Evolutionary conservation across 1,140 invertebrate species (phyloP).

Genomic region (Colletes latitarsis): DNA sequence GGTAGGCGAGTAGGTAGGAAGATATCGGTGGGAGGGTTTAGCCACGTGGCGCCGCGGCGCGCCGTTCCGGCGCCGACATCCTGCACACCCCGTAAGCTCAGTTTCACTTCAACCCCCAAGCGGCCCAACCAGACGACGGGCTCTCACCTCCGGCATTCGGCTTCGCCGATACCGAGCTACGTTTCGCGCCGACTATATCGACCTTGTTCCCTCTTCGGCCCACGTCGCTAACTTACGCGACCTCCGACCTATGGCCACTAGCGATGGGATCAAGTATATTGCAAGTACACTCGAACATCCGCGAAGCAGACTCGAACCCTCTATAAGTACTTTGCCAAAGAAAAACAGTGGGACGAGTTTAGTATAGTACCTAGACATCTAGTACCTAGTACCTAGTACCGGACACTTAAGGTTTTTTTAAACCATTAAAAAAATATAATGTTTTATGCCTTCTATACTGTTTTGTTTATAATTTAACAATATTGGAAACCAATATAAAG

Average conservation of each 20-base stretch:
- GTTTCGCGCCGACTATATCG: slow-evolving; percentile 44
- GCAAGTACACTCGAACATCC: too few relatives aligned
- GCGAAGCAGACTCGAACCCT: too few relatives aligned
- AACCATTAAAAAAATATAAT: too few relatives aligned
- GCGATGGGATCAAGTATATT: too few relatives aligned
- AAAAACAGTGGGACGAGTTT: too few relatives aligned
- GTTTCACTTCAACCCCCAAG: slow-evolving; percentile 69
- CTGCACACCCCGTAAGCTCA: slow-evolving; percentile 69
- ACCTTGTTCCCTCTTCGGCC: slow-evolving; percentile 24
- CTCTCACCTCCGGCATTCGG: slow-evolving; percentile 49
- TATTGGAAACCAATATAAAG: too few relatives aligned
- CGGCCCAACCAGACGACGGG: slow-evolving; percentile 61
- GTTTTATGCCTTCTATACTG: too few relatives aligned
- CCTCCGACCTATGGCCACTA: slow-evolving; percentile 39
- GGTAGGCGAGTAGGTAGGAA: slow-evolving; percentile 51
- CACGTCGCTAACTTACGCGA: slow-evolving; percentile 35
- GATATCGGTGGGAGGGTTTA: slow-evolving; percentile 70
- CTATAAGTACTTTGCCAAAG: too few relatives aligned
- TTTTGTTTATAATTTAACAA: too few relatives aligned
- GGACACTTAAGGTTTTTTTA: too few relatives aligned
- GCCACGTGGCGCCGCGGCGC: slow-evolving; percentile 80
- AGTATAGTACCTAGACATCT: too few relatives aligned
- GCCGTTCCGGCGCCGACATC: slow-evolving; percentile 76
- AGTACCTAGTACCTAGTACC: too few relatives aligned
- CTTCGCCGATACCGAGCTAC: slow-evolving; percentile 24